Evolutionary conservation across 2,797 vertebrate species (phyloP).

Genomic region (Odontamblyopus rebecca): DNA sequence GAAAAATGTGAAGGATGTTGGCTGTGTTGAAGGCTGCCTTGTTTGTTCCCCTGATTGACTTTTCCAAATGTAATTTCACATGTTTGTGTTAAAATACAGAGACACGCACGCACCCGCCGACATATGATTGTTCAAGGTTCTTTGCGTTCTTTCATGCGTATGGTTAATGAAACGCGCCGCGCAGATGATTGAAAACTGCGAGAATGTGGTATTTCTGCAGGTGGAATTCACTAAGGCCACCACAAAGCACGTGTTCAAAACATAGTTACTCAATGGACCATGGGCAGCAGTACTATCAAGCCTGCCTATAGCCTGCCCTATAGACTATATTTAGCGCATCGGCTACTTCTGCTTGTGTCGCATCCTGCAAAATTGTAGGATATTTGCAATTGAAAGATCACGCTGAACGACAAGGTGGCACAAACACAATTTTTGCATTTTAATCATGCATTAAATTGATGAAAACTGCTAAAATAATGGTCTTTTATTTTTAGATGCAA

Average conservation of each 20-base stretch:
- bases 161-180: conserved; percentile 28
- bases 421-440: conserved; percentile 35
- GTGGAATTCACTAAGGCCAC: conserved; percentile 7
- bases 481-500: conserved; percentile 64
- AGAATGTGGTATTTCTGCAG: conserved; percentile 17
- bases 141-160: conserved; percentile 32
- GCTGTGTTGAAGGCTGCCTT: conserved; percentile 32
- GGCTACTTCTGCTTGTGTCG: no score
- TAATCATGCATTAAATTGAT: conserved; percentile 46
- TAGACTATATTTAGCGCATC: no score
- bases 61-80: conserved; percentile 44
- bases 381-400: not conserved
- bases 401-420: conserved; percentile 30
- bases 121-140: conserved; percentile 42
- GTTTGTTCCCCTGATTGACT: conserved; percentile 27
- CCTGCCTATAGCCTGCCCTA: no score
- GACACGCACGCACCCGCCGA: conserved; percentile 19
- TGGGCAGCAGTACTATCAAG: not conserved
- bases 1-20: conserved; percentile 42
- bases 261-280: not conserved
- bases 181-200: conserved; percentile 23
- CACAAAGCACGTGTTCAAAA: not conserved
- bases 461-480: conserved; percentile 68
- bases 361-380: no score
- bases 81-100: conserved; percentile 30